Evolutionary conservation across 1,140 invertebrate genomes (phyloP), one percentile per base, ranked within the genome.

Genomic region (Homalodisca vitripennis): DNA sequence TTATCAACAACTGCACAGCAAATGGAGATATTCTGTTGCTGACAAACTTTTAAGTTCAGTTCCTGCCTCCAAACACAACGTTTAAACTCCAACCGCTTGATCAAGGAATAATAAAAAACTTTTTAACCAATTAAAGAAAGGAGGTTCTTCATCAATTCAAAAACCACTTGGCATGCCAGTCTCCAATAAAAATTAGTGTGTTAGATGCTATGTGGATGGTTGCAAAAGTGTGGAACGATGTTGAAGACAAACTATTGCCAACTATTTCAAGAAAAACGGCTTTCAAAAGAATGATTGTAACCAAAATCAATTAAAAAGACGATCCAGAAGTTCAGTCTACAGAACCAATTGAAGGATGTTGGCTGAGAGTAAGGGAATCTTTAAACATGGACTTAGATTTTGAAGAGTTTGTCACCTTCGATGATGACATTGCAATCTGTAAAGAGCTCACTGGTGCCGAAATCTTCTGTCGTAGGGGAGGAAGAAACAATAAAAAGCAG

Each of bases 201-300:
- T 55, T 55, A 24, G 51, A 55, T 55, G 51, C 51, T 20, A 55
- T 55, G 51, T 55, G 51, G 51, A 55, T 55, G 51, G 17, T 17
- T 17, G 17, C 6, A 6, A 41, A 41, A 41, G 34, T 17, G 6
- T 41, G 34, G 34, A 41, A 41, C 34, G 17, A 41, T 17, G 34
- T 41, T 10, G 17, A 6, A 6, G 34, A 41, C 20, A 60, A 22
- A 60, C 55, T 3, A 60, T 60, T 26, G 55, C 55, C 55, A 60
- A 60, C 55, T 10, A 27, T 26, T 60, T 26, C 29, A 60, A 60
- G 55, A 60, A 60, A 60, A 60, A 27, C 29, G 24, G 55, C 3
- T 60, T 60, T 60, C 17, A 26, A 60, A 14, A 26, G 1, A 60
- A 60, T 60, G 55, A 60, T 1, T n/a, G n/a, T n/a, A n/a, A n/a